phyloP scores from a whole-genome alignment of 1,140 invertebrate species.

The Anastatus disparis region DNA sequence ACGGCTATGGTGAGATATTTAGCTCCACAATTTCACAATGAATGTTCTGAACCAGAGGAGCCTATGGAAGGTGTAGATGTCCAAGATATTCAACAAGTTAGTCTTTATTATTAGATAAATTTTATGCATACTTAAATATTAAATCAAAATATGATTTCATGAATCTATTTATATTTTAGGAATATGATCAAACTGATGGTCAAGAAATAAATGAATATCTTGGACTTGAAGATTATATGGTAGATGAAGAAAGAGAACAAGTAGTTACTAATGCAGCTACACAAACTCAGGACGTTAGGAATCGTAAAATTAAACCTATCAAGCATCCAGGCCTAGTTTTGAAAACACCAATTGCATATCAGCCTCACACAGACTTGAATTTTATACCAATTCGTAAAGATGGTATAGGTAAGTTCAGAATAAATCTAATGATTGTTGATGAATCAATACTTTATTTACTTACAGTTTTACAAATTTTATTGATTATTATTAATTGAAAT shows the following conservation, averaged over 20 bases:
- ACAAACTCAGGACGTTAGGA: constrained; percentile 66
- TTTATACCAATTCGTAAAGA: constrained; percentile 84
- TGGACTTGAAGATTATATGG: constrained; percentile 62
- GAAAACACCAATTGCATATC: constrained; percentile 83
- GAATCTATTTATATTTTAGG: constrained; percentile 44
- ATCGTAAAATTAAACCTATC: constrained; percentile 78
- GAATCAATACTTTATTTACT: background rate
- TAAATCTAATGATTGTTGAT: background rate
- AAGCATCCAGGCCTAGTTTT: constrained; percentile 80
- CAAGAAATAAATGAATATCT: constrained; percentile 60
- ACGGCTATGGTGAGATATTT: constrained; percentile 68
- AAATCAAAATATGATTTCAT: constrained; percentile 12
- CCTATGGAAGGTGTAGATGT: constrained; percentile 60
- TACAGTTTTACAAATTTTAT: no score
- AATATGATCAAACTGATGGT: constrained; percentile 59
- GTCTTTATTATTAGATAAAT: background rate
- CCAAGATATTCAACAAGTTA: constrained; percentile 61
- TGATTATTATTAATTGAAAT: constrained; percentile 18
- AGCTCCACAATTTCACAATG: constrained; percentile 57
- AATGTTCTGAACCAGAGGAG: constrained; percentile 64
- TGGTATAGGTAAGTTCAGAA: constrained; percentile 77
- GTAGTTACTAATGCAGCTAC: constrained; percentile 70
- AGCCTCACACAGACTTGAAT: constrained; percentile 80
- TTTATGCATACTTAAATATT: constrained; percentile 17
- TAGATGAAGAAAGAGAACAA: constrained; percentile 64